Evolutionary conservation across 2,888 invertebrate genomes (phyloP), one percentile per base, ranked within the genome.

Genomic region (Coleophora flavipennella): DNA sequence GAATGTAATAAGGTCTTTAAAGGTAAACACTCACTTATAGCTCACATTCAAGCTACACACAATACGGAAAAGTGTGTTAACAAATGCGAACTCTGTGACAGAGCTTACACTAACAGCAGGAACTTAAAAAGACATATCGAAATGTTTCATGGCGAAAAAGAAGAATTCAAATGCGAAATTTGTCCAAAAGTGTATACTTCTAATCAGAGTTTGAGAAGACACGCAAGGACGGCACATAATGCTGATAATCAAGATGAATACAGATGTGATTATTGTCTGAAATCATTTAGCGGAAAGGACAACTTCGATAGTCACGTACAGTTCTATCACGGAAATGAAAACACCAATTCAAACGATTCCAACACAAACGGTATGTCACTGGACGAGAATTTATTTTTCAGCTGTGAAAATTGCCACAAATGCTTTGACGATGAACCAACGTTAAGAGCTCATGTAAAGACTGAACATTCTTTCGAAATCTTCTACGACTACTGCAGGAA

Each of bases 181-280:
- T 80, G 80, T 29, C 73, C 77, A 0, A 80, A 78, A 56, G 60
- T 68, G 0, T 80, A 77, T 41, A 68, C 70, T 0, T 73, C 76
- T 0, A 75, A 73, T 40, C 74, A 76, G 20, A 77, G 75, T 40
- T 47, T 80, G 1, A 50, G 60, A 34, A 49, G 76, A 1, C 80
- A 80, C 37, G 48, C 56, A 0, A 50, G 55, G 13, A 63, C 64
- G 0, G 46, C 55, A 1, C 75, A 77, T 28, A 57, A 47, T 9
- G 51, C 56, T 0, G 57, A 67, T 0, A 56, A 50, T 14, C 42
- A 48, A 1, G 61, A 62, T 1, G 49, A 56, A 3, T 49, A 42
- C 3, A 41, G 46, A 0, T 68, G 66, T 7, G 50, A 54, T 2
- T 50, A 38, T 28, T 63, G 67, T 27, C 33, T 39, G n/a, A 63